Conservation (phyloP, 2,113 vertebrate species). For the Toxotes jaculatrix region DNA sequence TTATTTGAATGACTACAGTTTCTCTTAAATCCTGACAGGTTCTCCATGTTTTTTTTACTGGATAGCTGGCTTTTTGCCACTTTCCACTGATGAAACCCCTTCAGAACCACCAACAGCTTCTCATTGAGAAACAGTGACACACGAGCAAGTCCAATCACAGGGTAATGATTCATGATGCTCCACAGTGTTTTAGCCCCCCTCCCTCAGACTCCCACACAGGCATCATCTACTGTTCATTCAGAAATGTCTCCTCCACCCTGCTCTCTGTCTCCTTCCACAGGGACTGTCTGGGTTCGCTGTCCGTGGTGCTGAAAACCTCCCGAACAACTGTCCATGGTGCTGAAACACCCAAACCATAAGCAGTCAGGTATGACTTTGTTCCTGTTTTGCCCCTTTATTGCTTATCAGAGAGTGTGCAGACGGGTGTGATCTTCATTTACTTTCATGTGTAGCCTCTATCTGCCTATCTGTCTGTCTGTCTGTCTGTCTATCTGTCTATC, state of each 20-base stretch:
- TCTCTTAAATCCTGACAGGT: background rate
- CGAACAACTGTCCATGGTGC: conserved; percentile 52
- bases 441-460: background rate
- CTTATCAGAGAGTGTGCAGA: background rate
- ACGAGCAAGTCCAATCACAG: conserved; percentile 19
- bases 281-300: conserved; percentile 51
- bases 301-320: conserved; percentile 65
- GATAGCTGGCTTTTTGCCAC: background rate
- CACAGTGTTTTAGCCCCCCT: conserved; percentile 23
- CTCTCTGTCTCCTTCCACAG: background rate
- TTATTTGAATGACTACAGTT: background rate
- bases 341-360: conserved; percentile 36
- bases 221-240: conserved; percentile 49
- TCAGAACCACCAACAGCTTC: background rate
- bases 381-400: background rate
- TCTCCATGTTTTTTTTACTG: background rate
- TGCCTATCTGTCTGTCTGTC: background rate
- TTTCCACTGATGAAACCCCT: background rate
- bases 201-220: conserved; percentile 38
- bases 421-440: background rate
- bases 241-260: conserved; percentile 16
- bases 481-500: conserved; percentile 3
- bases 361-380: background rate
- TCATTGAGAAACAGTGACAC: conserved; percentile 35
- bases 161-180: conserved; percentile 54